Percentiles rank a stretch among this genome's conserved stretches.
Evolutionary conservation across 2,113 vertebrate genomes (phyloP).

Genomic region (Pyxicephalus adspersus): DNA sequence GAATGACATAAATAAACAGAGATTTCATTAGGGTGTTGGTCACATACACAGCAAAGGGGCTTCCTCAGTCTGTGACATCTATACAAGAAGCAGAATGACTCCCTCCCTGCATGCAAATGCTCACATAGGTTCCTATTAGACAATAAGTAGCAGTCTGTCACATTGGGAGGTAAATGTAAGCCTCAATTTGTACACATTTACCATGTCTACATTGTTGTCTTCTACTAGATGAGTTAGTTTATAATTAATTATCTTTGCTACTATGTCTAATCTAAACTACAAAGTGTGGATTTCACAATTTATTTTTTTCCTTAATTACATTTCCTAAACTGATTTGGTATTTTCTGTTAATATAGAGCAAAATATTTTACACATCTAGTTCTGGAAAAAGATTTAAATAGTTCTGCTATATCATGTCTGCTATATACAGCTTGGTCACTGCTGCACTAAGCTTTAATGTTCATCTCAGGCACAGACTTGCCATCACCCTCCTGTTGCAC

Average conservation of each 20-base stretch:
- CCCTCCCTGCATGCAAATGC: constrained; percentile 6
- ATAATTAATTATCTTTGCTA: too few species aligned
- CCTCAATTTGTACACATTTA: too few species aligned
- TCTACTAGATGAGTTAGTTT: too few species aligned
- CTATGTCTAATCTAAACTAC: too few species aligned
- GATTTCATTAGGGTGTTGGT: constrained; percentile 22
- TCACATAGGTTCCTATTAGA: not conserved
- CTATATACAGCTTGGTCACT: not conserved
- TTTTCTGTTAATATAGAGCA: too few species aligned
- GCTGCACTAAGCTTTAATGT: not conserved
- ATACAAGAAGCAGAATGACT: not conserved
- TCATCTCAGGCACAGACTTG: not conserved
- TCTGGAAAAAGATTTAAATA: too few species aligned
- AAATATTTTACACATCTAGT: too few species aligned
- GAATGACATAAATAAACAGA: not conserved
- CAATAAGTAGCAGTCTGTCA: not conserved
- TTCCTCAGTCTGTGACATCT: constrained; percentile 24
- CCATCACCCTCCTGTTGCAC: constrained; percentile 21
- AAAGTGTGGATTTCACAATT: too few species aligned
- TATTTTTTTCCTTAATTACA: too few species aligned
- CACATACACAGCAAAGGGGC: constrained; percentile 26
- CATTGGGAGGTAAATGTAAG: too few species aligned
- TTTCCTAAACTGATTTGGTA: too few species aligned
- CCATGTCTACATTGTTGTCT: too few species aligned
- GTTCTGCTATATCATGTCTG: not conserved